Base-by-base conservation (phyloP, 2,888 invertebrate species). In the Laothoe populi region DNA sequence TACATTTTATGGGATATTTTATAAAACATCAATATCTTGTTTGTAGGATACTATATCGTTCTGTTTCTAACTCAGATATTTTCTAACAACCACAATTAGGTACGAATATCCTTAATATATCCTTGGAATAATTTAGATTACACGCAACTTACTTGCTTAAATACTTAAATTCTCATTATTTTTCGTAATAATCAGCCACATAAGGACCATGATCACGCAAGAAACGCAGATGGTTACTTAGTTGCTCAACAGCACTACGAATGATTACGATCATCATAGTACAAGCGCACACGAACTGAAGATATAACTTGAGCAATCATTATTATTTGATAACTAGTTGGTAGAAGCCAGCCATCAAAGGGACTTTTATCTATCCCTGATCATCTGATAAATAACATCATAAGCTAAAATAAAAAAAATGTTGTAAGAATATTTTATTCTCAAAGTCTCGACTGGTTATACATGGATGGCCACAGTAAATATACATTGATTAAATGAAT, bases 261-360 rank as follows among this genome's bases (percentile, higher is more conserved):
- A 81, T 76, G 85, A 84, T 86, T 88, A 86, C 83, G 72, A 79
- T 77, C 81, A 75, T 68, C 66, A 74, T 67, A 72, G 66, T 71
- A 64, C 42, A 26, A 26, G 16, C 46, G 26, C 64, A 74, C 81
- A 79, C 77, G 77, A 78, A 75, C 68, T 60, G 44, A 11, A n/a
- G 16, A 60, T 24, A 58, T 57, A 19, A 59, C 66, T 79, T 79
- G 70, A 73, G 69, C 70, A 75, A 82, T 71, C 66, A 62, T 72
- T 40, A 38, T 44, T 70, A 75, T 73, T 72, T 76, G 77, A 79
- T 74, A 72, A 70, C 68, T 42, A 62, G 53, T 66, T 60, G 63
- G 63, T 65, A 42, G 58, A 53, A 57, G 4, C 48, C 61, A 62
- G 61, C 45, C 66, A n/a, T n/a, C n/a, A n/a, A n/a, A n/a, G n/a